phyloP scores from a whole-genome alignment of 2,113 vertebrate genomes.

The Sinosuthora webbiana region DNA sequence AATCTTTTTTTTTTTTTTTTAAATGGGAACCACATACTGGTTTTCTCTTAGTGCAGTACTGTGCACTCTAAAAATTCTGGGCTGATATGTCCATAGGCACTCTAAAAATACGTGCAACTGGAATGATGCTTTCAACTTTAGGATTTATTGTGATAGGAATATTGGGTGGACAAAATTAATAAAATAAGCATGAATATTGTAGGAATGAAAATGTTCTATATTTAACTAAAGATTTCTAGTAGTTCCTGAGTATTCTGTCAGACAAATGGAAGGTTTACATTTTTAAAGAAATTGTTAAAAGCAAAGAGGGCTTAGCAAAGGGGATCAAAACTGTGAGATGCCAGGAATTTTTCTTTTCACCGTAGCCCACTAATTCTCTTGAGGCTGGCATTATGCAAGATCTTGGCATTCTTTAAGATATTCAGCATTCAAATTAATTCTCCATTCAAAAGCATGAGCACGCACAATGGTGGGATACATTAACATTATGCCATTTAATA shows the following conservation, averaged over 20 bases:
- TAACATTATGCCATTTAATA: not conserved
- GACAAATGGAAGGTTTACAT: not conserved
- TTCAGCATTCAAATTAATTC: not conserved
- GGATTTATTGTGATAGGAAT: not conserved
- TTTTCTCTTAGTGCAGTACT: not conserved
- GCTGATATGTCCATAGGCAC: not conserved
- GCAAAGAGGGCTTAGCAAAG: not conserved
- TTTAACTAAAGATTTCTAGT: not conserved
- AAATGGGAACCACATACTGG: rapidly evolving
- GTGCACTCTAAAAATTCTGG: not conserved
- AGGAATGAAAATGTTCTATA: not conserved
- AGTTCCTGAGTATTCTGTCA: not conserved
- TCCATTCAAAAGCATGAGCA: not conserved
- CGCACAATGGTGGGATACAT: not conserved
- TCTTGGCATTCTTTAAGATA: not conserved
- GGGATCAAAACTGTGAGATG: not conserved
- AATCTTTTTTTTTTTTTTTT: not conserved
- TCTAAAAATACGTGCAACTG: not conserved
- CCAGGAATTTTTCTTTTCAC: not conserved
- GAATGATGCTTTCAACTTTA: not conserved
- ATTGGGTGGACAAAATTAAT: not conserved
- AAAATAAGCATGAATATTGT: not conserved
- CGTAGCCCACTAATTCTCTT: not conserved
- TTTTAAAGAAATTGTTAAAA: not conserved
- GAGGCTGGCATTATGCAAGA: not conserved